Conservation (phyloP, 2,797 vertebrate species). For the Holocentrus rufus region DNA sequence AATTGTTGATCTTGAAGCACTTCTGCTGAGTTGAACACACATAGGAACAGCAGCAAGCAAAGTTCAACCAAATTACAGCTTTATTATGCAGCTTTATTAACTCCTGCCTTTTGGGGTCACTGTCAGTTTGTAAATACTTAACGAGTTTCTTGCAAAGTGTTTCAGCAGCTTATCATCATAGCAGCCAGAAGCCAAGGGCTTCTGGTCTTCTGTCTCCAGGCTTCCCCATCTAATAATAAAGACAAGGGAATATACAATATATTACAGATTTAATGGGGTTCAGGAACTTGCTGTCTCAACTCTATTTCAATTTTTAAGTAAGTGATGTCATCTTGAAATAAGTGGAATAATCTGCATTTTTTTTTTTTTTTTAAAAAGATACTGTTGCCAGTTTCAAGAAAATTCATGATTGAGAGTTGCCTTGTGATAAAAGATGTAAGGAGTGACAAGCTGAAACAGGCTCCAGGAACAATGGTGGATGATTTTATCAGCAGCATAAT, state of each 20-base stretch:
- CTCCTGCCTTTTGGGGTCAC: background rate
- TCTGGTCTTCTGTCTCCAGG: background rate
- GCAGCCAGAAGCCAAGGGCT: background rate
- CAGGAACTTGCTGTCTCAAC: background rate
- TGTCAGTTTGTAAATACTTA: background rate
- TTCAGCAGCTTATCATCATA: background rate
- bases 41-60: background rate
- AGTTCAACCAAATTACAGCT: background rate
- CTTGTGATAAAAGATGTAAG: too few species aligned
- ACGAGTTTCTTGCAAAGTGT: background rate
- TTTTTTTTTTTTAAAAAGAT: background rate
- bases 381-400: background rate
- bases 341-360: background rate
- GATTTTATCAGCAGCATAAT: too few species aligned
- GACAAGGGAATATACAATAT: background rate
- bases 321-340: too few species aligned
- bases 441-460: background rate
- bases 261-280: background rate
- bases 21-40: background rate
- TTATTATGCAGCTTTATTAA: background rate
- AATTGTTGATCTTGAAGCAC: background rate
- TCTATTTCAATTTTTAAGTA: too few species aligned
- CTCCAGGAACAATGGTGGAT: background rate
- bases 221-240: background rate
- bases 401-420: background rate